Base-by-base conservation (phyloP, 2,113 vertebrate species). In the Dromaius novaehollandiae region DNA sequence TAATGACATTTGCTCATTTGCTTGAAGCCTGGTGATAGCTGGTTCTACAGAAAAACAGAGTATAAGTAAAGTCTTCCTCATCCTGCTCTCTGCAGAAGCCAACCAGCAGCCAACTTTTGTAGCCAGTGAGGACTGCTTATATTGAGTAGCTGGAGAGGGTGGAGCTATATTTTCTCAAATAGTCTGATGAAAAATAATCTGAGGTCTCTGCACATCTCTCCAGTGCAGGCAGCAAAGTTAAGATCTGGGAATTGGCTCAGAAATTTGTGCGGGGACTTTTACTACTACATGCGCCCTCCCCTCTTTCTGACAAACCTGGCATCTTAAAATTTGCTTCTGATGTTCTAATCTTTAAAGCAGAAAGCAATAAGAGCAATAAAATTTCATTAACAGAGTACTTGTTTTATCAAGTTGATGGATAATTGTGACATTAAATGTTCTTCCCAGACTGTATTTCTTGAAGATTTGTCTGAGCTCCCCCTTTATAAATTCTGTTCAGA, bases 341-440 rank as follows among this genome's bases (percentile, higher is more conserved):
- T 83, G 25, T 86, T 89, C 86, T 89, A 91, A 77, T 95, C 82
- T 81, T 91, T 78, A 92, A 76, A 91, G 51, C n/a, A 92, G 36
- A 22, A 78, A 95, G 82, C 46, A 69, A 14, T 36, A 42, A 88
- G 63, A 88, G 66, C 87, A 94, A 80, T 85, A 70, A 88, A 90
- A 92, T 89, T 82, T 90, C 96, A 96, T 94, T 82, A 97, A 80
- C 84, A 89, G 66, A 93, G 66, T 71, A 89, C 89, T 94, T 88
- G 40, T 78, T 95, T 87, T 91, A 84, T 86, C 87, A 96, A 91
- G 95, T 68, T 81, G 92, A 96, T 82, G 68, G 71, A 25, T 96
- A 96, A 96, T 90, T 84, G 79, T 85, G 80, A 70, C 81, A 95
- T 96, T 90, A 89, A 82, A 89, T 85, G 64, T 96, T 82, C 80